Base-by-base conservation (phyloP, 2,888 invertebrate genomes). In the Brachypalpus laphriformis region DNA sequence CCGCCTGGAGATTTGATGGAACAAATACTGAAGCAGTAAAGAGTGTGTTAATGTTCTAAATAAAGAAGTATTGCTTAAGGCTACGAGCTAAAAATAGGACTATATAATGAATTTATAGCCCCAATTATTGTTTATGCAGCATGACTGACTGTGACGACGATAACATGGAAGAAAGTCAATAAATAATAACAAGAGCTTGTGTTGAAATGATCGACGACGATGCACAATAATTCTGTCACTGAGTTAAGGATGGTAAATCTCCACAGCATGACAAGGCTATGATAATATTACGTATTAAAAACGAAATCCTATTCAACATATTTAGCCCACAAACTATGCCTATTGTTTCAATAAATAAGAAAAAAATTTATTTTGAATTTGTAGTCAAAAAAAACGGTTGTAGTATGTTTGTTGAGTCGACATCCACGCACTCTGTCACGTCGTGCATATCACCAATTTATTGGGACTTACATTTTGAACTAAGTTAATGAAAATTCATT, bases 41-140 rank as follows among this genome's bases (percentile, higher is more conserved):
- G 9, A 14, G 14, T 51, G 25, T 51, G 40, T 28, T 28, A 16
- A 0, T 6, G 8, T 7, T 20, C 31, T 34, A 18, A 14, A 31
- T 63, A 20, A 37, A 20, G 37, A 37, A 9, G 18, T 8, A 2
- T 20, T 37, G 37, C n/a, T 37, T 57, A 22, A 9, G 16, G 59
- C 25, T n/a, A 25, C n/a, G 63, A 20, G 20, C 5, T 47, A 47
- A 14, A 63, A 63, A 63, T 47, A 63, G 28, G 8, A 45, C 28
- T 16, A 11, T 45, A 0, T 16, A 2, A 16, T 6, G n/a, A 8
- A 37, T 59, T 40, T 59, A 59, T 40, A 20, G 57, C 6, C 49
- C 25, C n/a, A n/a, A 25, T 14, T 51, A 22, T n/a, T n/a, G n/a
- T n/a, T n/a, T 14, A 51, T 51, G 4, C 7, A 25, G 5, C 18